Evolutionary conservation across 2,888 invertebrate species (phyloP), one percentile per base, ranked within the genome.

Genomic region (Noctuana brunneofusca): DNA sequence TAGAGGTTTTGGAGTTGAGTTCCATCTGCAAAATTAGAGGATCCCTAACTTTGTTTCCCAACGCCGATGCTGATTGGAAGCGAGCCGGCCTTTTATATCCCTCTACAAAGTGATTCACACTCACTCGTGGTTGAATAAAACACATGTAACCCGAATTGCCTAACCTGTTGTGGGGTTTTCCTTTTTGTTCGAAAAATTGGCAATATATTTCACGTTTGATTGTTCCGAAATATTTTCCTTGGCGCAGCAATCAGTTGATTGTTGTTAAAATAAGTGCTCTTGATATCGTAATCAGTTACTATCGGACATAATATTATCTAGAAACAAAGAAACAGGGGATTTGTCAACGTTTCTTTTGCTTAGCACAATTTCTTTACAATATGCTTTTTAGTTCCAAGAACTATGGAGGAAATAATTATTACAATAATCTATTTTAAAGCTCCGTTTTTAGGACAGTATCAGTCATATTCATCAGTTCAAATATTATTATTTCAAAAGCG

Each of bases 41-140:
- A 35, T 58, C 35, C 27, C 30, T 46, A 60, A 54, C 53, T 54
- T 46, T 46, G 54, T 54, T 59, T 35, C 52, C 12, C 20, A 50
- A 20, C 41, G 14, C 43, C 53, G 46, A 9, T 32, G 60, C 48
- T 60, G 60, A 60, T 60, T 60, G 54, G 48, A 48, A 35, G 52
- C 38, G 38, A 54, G 48, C 58, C 14, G 48, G 20, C 53, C 52
- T 50, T 60, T 53, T 60, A 60, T 48, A 43, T 32, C 18, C 41
- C 57, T 30, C 43, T 11, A 22, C 59, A 53, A 46, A 43, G 59
- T 46, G 53, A 53, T 53, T 32, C 30, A 52, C 59, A 59, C 53
- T 52, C 58, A 30, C 41, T 49, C 58, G 49, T 35, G 49, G 38
- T 16, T 18, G 56, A 43, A 64, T 58, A 66, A 64, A 63, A 58